A percentile compares a stretch with the other conserved stretches of the same genome.
phyloP scores from a whole-genome alignment of 1,140 invertebrate species.

The Platyura marginata region DNA sequence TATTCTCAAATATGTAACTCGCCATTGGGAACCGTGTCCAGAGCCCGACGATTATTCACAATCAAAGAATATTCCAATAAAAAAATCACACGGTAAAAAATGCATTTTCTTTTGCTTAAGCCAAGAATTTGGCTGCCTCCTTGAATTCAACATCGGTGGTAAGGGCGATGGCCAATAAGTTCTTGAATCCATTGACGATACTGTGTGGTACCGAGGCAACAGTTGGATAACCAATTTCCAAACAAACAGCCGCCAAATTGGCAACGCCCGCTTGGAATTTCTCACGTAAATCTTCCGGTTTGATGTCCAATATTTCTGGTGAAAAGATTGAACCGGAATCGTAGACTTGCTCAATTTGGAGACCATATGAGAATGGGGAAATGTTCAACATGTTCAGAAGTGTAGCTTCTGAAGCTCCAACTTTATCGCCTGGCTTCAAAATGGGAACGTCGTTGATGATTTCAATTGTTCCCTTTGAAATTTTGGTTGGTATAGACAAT shows the following conservation, averaged over 20 bases:
- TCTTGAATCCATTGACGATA: conserved; percentile 96
- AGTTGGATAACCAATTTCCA: conserved; percentile 90
- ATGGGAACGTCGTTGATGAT: conserved; percentile 97
- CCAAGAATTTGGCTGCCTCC: conserved; percentile 81
- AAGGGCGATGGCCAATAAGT: conserved; percentile 88
- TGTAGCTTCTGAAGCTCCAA: conserved; percentile 95
- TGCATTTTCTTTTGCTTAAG: no score
- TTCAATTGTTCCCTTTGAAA: conserved; percentile 99
- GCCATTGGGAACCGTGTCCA: no score
- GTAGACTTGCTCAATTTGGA: conserved; percentile 89
- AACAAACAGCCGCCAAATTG: conserved; percentile 86
- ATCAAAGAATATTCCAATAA: no score
- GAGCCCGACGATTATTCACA: no score
- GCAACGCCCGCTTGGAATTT: conserved; percentile 86
- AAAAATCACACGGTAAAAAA: no score
- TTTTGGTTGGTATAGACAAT: conserved; percentile 97
- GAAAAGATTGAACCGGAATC: conserved; percentile 97
- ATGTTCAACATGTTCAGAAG: conserved; percentile 99
- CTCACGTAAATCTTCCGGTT: conserved; percentile 79
- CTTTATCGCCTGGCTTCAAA: conserved; percentile 91
- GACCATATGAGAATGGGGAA: conserved; percentile 97
- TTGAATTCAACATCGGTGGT: conserved; percentile 90
- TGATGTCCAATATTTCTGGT: conserved; percentile 94
- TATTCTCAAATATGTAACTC: no score
- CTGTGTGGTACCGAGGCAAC: conserved; percentile 92